Conservation (phyloP, 1,140 invertebrate genomes). For the Drosophila santomea region DNA sequence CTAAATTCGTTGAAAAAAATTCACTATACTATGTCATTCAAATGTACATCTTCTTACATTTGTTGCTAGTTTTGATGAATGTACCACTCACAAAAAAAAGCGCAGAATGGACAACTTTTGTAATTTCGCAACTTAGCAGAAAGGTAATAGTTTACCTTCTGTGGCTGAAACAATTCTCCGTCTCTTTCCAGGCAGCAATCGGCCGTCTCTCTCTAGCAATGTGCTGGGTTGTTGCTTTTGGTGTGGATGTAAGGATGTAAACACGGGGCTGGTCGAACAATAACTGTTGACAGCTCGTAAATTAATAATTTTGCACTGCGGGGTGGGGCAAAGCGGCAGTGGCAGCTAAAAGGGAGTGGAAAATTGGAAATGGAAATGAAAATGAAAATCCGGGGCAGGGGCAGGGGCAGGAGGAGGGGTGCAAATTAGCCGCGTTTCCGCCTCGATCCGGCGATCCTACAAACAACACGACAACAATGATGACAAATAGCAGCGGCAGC, state of each 20-base stretch:
- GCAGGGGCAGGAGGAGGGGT: conserved; percentile 36
- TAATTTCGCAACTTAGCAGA: no score
- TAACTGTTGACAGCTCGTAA: conserved; percentile 83
- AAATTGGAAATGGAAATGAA: no score
- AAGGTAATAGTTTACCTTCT: neutral
- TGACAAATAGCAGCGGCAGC: conserved; percentile 43
- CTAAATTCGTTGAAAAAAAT: neutral
- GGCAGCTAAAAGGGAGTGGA: conserved; percentile 14
- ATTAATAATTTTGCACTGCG: conserved; percentile 77
- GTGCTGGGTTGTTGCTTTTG: conserved; percentile 37
- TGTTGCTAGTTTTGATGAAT: neutral
- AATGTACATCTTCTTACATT: no score
- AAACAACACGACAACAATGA: conserved; percentile 25
- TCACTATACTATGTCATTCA: neutral
- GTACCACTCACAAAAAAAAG: neutral
- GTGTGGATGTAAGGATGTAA: conserved; percentile 77
- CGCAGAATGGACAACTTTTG: no score
- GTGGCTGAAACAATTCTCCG: neutral
- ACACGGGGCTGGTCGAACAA: conserved; percentile 66
- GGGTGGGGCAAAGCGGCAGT: neutral
- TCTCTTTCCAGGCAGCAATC: neutral
- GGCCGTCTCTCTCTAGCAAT: neutral
- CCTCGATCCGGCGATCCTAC: conserved; percentile 55
- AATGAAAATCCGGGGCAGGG: conserved; percentile 27
- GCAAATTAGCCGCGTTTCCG: conserved; percentile 81